phyloP scores from a whole-genome alignment of 2,888 invertebrate species.

The Pandemis corylana region DNA sequence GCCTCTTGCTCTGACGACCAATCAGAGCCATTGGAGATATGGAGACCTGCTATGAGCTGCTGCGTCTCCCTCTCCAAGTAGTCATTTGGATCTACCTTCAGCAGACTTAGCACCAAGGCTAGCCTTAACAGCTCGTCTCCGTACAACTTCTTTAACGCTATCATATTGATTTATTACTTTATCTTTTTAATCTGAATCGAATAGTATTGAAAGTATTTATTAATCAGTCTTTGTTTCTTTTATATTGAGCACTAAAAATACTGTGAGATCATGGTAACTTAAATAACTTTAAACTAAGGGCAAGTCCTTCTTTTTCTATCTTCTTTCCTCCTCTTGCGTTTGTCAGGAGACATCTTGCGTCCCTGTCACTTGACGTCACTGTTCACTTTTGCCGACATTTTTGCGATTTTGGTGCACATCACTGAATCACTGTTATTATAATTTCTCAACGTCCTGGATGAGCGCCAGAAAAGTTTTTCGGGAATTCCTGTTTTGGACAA shows the following conservation, averaged over 20 bases:
- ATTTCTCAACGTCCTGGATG: slow-evolving; percentile 51
- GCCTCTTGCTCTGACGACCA: slow-evolving; percentile 87
- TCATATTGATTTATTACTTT: slow-evolving; percentile 79
- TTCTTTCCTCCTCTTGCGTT: slow-evolving; percentile 72
- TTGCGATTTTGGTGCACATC: slow-evolving; percentile 56
- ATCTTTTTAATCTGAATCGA: slow-evolving; percentile 33
- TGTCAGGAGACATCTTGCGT: slow-evolving; percentile 76
- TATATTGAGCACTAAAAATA: slow-evolving; percentile 74
- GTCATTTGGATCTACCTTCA: slow-evolving; percentile 90
- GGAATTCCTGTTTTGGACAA: slow-evolving; percentile 47
- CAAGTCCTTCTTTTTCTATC: slow-evolving; percentile 58
- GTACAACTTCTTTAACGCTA: slow-evolving; percentile 92
- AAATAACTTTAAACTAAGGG: slow-evolving; percentile 42
- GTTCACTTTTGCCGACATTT: slow-evolving; percentile 53
- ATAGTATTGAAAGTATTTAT: slow-evolving; percentile 32
- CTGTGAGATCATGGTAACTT: slow-evolving; percentile 66
- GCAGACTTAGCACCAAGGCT: slow-evolving; percentile 91
- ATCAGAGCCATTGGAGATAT: slow-evolving; percentile 87
- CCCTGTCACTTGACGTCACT: slow-evolving; percentile 61
- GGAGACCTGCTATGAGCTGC: slow-evolving; percentile 83
- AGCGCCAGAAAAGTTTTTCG: slow-evolving; percentile 51
- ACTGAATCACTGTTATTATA: slow-evolving; percentile 60
- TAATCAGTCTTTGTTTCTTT: slow-evolving; percentile 51
- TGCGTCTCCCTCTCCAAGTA: slow-evolving; percentile 86
- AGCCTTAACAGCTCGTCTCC: slow-evolving; percentile 92